Base-by-base conservation (phyloP, 64 coral and sea anemone species). In the Exaiptasia diaphana region DNA sequence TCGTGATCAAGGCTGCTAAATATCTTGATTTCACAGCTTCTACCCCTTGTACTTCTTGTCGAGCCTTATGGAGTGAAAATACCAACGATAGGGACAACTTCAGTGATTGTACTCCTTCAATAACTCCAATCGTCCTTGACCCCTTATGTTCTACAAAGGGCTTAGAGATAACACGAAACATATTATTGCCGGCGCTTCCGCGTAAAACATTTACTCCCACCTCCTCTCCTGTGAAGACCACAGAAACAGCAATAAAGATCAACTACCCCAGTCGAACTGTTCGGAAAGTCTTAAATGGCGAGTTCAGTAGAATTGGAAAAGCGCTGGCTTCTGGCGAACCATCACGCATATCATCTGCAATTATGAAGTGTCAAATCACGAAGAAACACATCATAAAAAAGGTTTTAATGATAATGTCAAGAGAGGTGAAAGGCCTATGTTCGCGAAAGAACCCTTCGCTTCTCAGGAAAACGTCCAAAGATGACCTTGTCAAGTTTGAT, bases 361-460 rank as follows among this genome's bases (percentile, higher is more conserved):
- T 82, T 2, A 52, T 82, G 63, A 52, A 68, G 30, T 82, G 79
- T 50, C 11, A 17, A 50, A 5, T 32, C 18, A 14, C 52, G n/a
- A 39, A 31, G 26, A 4, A 68, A 10, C 42, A 39, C 18, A 12
- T 82, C 2, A 24, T 82, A 14, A 38, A 65, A 23, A 67, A 68
- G n/a, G 61, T 74, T 21, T 49, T 85, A 14, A 38, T 13, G 34
- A 31, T 75, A 12, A 21, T 75, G 0, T 40, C 53, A 23, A 49
- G 27, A 20, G 67, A 85, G 32, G 69, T 85, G 6, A 64, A 44
- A 9, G 68, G 37, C 20, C 68, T 85, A 18, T 85, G 69, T 34
- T 85, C 52, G 3, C 74, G 70, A 62, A 74, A 64, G n/a, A 73
- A 85, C 35, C 68, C 82, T 38, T 85, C 69, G 15, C 53, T 85